Conservation (phyloP, 2,888 invertebrate species). For the Pheosia gnoma region DNA sequence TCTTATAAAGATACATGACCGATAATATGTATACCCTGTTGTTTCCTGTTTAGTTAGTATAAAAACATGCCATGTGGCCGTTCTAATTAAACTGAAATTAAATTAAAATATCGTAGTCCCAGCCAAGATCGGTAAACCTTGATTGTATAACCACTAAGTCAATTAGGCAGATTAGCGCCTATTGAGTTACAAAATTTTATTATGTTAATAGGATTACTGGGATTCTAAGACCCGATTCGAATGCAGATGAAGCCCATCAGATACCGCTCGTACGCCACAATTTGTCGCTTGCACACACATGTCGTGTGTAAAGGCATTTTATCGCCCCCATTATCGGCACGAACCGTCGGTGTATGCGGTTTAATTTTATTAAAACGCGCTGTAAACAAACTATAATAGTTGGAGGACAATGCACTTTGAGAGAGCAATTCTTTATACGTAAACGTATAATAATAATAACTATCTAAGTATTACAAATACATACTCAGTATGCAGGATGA, state of each 20-base stretch:
- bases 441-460: not conserved
- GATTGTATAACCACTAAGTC: too few species aligned
- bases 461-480: not conserved
- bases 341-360: slow-evolving; percentile 25
- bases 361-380: slow-evolving; percentile 34
- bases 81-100: too few species aligned
- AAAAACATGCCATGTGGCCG: too few species aligned
- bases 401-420: slow-evolving; percentile 29
- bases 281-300: slow-evolving; percentile 12
- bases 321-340: slow-evolving; percentile 35
- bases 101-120: too few species aligned
- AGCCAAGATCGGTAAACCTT: too few species aligned
- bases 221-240: not conserved
- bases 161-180: not conserved
- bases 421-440: not conserved
- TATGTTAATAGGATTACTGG: not conserved
- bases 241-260: slow-evolving; percentile 2
- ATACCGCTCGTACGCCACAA: slow-evolving; percentile 8
- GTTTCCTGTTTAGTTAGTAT: too few species aligned
- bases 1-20: too few species aligned
- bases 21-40: too few species aligned
- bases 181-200: not conserved
- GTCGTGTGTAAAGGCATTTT: slow-evolving; percentile 25
- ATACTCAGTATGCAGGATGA: too few species aligned
- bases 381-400: slow-evolving; percentile 20